Evolutionary conservation across 1,140 invertebrate genomes (phyloP).

Genomic region (Drosophila carrolli): DNA sequence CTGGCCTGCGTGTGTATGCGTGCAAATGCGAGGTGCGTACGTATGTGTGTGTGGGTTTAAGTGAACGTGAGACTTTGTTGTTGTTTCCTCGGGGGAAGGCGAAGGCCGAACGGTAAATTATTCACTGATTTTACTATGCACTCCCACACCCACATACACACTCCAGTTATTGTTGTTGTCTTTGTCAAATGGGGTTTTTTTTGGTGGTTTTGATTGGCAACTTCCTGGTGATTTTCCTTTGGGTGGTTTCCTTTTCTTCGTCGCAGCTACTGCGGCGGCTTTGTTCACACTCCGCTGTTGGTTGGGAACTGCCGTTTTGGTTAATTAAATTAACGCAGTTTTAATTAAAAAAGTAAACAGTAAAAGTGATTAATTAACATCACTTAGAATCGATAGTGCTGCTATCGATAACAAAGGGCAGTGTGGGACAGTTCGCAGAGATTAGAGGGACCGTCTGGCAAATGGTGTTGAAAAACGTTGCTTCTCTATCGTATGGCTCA

Average conservation of each 20-base stretch:
- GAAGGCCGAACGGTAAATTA: constrained; percentile 56
- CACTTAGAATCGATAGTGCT: constrained; percentile 13
- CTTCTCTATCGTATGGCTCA: neutral
- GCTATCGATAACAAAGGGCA: constrained; percentile 9
- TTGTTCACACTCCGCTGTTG: constrained; percentile 5
- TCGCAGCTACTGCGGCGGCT: constrained; percentile 4
- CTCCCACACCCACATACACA: constrained; percentile 22
- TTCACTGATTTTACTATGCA: constrained; percentile 45
- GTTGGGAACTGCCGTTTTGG: constrained; percentile 11
- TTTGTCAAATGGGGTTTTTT: constrained; percentile 21
- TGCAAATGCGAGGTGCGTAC: constrained; percentile 10
- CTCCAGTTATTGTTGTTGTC: constrained; percentile 20
- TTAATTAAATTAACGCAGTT: constrained; percentile 55
- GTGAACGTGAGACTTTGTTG: constrained; percentile 38
- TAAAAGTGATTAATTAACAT: constrained; percentile 60
- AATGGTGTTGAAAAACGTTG: neutral
- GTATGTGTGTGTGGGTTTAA: constrained; percentile 30
- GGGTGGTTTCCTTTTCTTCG: neutral
- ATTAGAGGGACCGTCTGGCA: neutral
- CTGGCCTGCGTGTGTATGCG: constrained; percentile 18
- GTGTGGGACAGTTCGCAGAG: constrained; percentile 1
- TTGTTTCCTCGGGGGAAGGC: constrained; percentile 21
- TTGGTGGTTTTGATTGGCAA: neutral
- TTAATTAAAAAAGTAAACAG: constrained; percentile 62
- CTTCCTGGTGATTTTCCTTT: constrained; percentile 9